Base-by-base conservation (phyloP, 2,113 vertebrate genomes). In the Tragelaphus buxtoni region DNA sequence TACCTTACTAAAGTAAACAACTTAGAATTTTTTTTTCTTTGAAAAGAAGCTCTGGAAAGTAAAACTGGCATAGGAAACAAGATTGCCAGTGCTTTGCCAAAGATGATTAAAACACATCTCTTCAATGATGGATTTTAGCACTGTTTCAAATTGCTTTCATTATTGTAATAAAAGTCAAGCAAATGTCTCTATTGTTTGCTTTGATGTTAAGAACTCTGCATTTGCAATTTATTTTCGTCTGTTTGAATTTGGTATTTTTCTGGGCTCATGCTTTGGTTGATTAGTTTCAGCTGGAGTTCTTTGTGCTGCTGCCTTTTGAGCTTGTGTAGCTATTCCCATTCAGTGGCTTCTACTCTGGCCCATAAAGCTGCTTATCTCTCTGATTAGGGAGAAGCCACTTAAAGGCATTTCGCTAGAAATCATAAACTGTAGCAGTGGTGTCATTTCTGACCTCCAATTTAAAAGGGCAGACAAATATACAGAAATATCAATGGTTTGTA, bases 281-380 rank as follows among this genome's bases (percentile, higher is more conserved):
- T 82, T 60, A 69, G 58, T 95, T 88, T 95, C 14, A 80, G 20
- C 35, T 90, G 35, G 28, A 61, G 30, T 90, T 97, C 28, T 90
- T 87, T 63, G 45, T 65, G 60, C 47, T 95, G 45, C 91, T 72
- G 65, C 65, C 65, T 26, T 97, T 97, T 88, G 56, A 61, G 55
- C 51, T 76, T 83, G 39, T 91, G 72, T 96, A 90, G 69, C n/a
- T 82, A 1, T 90, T 93, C 47, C 45, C 28, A 32, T 90, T 82
- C 58, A 58, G 1, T 94, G 20, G 63, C 84, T 69, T 96, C 35
- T 91, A 7, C n/a, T 74, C 24, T 77, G 53, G 42, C 51, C 49
- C 35, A 74, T 95, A 89, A 92, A 97, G 84, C 58, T 92, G 20
- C 35, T 97, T 42, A 53, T 97, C 53, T 84, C 95, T 92, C 61